Evolutionary conservation across 2,888 invertebrate species (phyloP).

Genomic region (Mesopsocus fuscifrons): DNA sequence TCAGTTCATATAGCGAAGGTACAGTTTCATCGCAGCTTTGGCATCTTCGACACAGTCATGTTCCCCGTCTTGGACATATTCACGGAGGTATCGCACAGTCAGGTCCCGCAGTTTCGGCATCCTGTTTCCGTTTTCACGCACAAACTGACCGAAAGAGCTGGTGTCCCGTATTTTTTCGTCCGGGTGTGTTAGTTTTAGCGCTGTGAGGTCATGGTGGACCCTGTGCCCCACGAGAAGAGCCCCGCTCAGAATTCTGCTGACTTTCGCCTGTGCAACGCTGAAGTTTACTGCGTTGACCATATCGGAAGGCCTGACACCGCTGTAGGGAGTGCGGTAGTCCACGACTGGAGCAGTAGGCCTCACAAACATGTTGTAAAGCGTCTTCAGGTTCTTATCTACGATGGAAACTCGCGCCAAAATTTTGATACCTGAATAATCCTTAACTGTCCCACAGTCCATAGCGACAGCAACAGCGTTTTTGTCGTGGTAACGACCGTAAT

Average conservation of each 20-base stretch:
- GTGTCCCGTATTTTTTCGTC: slow-evolving; percentile 59
- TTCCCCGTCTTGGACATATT: slow-evolving; percentile 67
- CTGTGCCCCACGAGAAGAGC: slow-evolving; percentile 73
- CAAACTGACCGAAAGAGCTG: slow-evolving; percentile 53
- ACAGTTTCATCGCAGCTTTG: slow-evolving; percentile 57
- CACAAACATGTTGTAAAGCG: slow-evolving; percentile 71
- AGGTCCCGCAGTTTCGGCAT: slow-evolving; percentile 69
- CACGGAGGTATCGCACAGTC: slow-evolving; percentile 48
- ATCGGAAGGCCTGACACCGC: slow-evolving; percentile 63
- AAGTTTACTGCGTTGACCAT: slow-evolving; percentile 47
- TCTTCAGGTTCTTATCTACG: slow-evolving; percentile 63
- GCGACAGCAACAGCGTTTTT: too few relatives aligned
- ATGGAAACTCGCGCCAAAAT: slow-evolving; percentile 77
- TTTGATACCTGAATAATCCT: slow-evolving; percentile 50
- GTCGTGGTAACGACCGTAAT: too few relatives aligned
- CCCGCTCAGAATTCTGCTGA: slow-evolving; percentile 49
- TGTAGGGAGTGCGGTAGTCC: slow-evolving; percentile 70
- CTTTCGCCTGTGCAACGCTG: slow-evolving; percentile 51
- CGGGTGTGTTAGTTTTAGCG: slow-evolving; percentile 64
- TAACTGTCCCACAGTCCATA: slow-evolving; percentile 92
- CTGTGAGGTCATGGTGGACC: slow-evolving; percentile 64
- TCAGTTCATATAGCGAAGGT: too few relatives aligned
- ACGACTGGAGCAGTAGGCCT: slow-evolving; percentile 50
- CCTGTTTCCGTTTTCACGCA: slow-evolving; percentile 43
- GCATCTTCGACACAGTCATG: slow-evolving; percentile 67